Percentiles rank a stretch among this genome's conserved stretches.
These are phyloP conservation scores for Pelecanoides urinatrix DNA, from an alignment of 2,113 vertebrate genomes.

Conservation along the genomic window DNA sequence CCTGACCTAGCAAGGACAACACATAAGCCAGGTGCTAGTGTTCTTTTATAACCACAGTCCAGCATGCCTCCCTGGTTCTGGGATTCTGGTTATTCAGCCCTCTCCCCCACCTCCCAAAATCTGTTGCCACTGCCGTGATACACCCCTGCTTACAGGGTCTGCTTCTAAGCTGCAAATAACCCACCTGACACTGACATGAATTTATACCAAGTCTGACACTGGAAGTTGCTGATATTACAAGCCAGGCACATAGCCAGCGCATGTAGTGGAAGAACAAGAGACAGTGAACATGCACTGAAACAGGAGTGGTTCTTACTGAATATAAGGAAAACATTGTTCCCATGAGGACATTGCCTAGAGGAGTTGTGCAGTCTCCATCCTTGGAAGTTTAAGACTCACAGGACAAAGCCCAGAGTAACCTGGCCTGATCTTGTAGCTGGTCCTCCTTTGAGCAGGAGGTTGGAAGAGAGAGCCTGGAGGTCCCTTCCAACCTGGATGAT, in stretches of 20 bases:
- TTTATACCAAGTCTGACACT: not conserved
- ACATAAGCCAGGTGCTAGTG: not conserved
- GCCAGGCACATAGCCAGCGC: not conserved
- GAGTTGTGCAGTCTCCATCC: rapidly evolving
- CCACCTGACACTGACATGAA: rapidly evolving
- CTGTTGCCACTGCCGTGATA: not conserved
- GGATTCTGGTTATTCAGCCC: not conserved
- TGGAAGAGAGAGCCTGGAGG: not conserved
- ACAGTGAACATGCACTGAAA: rapidly evolving
- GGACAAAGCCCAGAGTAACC: not conserved
- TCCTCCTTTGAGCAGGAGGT: not conserved
- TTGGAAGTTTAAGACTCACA: not conserved
- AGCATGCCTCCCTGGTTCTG: not conserved
- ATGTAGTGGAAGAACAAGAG: not conserved
- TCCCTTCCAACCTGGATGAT: not conserved
- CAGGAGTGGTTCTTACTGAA: not conserved
- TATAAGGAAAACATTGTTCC: not conserved
- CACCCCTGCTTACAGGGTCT: not conserved
- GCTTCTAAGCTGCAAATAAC: not conserved
- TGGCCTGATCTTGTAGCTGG: not conserved
- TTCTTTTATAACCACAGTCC: not conserved
- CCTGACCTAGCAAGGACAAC: not conserved
- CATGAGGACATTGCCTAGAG: not conserved
- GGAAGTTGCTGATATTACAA: not conserved
- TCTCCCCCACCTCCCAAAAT: not conserved